phyloP scores from a whole-genome alignment of 2,888 invertebrate species.

The Meliscaeva auricollis region DNA sequence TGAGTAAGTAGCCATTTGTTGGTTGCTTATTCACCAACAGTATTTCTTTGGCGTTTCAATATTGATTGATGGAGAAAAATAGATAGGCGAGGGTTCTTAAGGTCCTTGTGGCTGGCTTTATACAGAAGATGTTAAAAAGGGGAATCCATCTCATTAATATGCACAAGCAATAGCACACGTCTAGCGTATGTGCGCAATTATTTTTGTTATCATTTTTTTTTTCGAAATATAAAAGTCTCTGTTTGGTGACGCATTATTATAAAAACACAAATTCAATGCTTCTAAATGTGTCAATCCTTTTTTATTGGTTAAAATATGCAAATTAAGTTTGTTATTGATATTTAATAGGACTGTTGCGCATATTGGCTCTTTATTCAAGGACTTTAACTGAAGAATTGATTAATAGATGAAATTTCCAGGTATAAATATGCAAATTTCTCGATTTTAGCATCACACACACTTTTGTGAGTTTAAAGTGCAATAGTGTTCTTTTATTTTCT shows the following conservation, averaged over 20 bases:
- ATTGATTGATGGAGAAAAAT: conserved; percentile 4
- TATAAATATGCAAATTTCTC: conserved; percentile 23
- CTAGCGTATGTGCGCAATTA: conserved; percentile 66
- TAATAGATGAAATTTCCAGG: conserved; percentile 21
- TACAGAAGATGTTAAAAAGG: not conserved
- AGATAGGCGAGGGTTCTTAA: conserved; percentile 44
- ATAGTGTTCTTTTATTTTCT: not conserved
- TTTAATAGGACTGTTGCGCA: conserved; percentile 61
- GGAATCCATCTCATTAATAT: conserved; percentile 59
- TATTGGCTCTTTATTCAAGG: conserved; percentile 12
- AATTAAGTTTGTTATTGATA: conserved; percentile 65
- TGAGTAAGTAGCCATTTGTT: conserved; percentile 72
- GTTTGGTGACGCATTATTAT: conserved; percentile 40
- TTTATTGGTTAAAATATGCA: conserved; percentile 60
- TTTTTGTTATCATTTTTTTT: too few relatives aligned
- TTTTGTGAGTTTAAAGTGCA: not conserved
- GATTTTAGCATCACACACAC: not conserved
- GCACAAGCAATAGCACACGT: conserved; percentile 67
- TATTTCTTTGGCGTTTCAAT: conserved; percentile 11
- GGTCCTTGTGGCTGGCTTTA: conserved; percentile 29
- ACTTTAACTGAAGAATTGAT: not conserved
- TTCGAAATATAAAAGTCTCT: conserved; percentile 9
- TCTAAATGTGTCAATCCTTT: conserved; percentile 28
- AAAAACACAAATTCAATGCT: not conserved
- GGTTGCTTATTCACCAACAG: not conserved